A percentile compares a stretch with the other conserved stretches of the same genome.
phyloP scores from a whole-genome alignment of 1,140 invertebrate species.

The Orius laevigatus region DNA sequence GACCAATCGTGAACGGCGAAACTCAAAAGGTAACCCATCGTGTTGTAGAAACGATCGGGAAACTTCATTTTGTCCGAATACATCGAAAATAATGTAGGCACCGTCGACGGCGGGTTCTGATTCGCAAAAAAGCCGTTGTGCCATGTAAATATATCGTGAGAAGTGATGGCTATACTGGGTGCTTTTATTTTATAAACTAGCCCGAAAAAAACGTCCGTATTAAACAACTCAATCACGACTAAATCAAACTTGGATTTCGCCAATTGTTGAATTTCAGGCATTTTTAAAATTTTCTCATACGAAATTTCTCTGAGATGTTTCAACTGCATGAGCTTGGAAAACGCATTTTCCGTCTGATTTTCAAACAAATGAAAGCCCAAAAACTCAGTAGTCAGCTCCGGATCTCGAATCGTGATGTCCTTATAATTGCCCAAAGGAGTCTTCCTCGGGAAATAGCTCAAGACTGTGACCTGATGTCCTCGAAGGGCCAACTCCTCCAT shows the following conservation, averaged over 20 bases:
- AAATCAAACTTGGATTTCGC: constrained; percentile 24
- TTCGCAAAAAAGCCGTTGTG: constrained; percentile 28
- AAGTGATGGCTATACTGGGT: constrained; percentile 38
- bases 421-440: constrained; percentile 31
- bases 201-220: constrained; percentile 20
- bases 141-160: constrained; percentile 40
- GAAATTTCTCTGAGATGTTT: neutral
- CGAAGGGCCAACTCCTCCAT: constrained; percentile 23
- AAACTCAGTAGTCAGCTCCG: constrained; percentile 8
- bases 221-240: constrained; percentile 23
- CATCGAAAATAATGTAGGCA: constrained; percentile 11
- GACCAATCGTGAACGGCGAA: constrained; percentile 8
- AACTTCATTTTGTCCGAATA: constrained; percentile 16
- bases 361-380: constrained; percentile 8
- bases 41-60: constrained; percentile 14
- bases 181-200: constrained; percentile 29
- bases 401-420: constrained; percentile 25
- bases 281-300: constrained; percentile 7
- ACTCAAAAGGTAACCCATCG: neutral
- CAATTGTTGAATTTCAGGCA: constrained; percentile 30
- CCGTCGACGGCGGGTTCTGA: constrained; percentile 8
- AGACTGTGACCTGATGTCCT: constrained; percentile 24
- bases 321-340: neutral
- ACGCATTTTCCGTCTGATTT: neutral
- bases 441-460: constrained; percentile 30